Conservation (phyloP, 2,888 invertebrate genomes). For the Hololepta plana region DNA sequence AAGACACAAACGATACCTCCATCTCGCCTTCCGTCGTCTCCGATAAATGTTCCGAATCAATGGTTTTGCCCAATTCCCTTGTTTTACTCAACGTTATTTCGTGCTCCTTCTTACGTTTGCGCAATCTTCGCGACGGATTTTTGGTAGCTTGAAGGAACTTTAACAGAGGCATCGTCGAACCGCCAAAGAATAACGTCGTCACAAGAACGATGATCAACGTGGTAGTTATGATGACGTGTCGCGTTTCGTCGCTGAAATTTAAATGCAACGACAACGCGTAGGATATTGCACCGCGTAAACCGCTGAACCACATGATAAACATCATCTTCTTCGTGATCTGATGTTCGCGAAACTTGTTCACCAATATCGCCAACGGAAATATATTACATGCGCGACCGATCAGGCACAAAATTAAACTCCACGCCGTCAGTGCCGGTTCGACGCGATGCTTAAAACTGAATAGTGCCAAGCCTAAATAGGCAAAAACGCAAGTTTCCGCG, state of each 20-base stretch:
- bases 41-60: constrained; percentile 84
- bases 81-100: constrained; percentile 94
- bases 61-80: constrained; percentile 90
- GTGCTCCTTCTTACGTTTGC: constrained; percentile 37
- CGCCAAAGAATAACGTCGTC: constrained; percentile 88
- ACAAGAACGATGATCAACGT: constrained; percentile 95
- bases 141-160: constrained; percentile 69
- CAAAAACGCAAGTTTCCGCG: constrained; percentile 97
- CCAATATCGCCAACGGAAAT: constrained; percentile 81
- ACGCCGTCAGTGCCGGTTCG: constrained; percentile 79
- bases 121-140: constrained; percentile 33
- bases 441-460: constrained; percentile 90
- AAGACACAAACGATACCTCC: constrained; percentile 72
- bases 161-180: constrained; percentile 92
- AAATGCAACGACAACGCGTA: constrained; percentile 94
- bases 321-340: constrained; percentile 97
- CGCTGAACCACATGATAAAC: constrained; percentile 99
- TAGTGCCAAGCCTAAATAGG: constrained; percentile 86
- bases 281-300: constrained; percentile 90
- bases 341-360: constrained; percentile 92
- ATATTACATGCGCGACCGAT: constrained; percentile 93
- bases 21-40: constrained; percentile 86
- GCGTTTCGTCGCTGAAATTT: constrained; percentile 82
- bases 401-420: constrained; percentile 84
- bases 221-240: constrained; percentile 93